Percentiles rank a stretch among this genome's conserved stretches.
phyloP scores from a whole-genome alignment of 2,113 vertebrate genomes.

The Neopipo cinnamomea region DNA sequence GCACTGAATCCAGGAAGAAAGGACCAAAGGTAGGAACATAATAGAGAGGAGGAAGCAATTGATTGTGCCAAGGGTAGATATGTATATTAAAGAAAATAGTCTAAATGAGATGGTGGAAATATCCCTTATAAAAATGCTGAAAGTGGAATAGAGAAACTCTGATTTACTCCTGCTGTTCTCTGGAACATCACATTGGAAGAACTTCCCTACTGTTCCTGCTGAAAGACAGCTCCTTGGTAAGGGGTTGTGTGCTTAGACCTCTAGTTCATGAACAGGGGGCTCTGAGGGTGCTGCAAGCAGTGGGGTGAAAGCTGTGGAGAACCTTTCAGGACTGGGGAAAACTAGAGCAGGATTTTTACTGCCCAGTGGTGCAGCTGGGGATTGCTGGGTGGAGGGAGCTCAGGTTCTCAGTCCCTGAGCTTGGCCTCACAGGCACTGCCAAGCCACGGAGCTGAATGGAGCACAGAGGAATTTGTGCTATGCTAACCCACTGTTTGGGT shows the following conservation, averaged over 20 bases:
- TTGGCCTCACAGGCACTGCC: not conserved
- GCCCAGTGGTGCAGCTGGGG: not conserved
- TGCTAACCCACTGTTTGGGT: slow-evolving; percentile 41
- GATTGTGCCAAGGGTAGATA: not conserved
- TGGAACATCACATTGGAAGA: not conserved
- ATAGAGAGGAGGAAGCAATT: not conserved
- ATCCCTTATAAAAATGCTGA: not conserved
- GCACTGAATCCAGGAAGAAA: not conserved
- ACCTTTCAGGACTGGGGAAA: not conserved
- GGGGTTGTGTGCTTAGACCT: not conserved
- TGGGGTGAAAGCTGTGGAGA: not conserved
- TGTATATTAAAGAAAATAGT: not conserved
- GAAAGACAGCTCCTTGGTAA: not conserved
- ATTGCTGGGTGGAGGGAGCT: not conserved
- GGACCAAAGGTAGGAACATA: not conserved
- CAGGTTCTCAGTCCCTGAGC: not conserved
- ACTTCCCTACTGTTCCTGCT: not conserved
- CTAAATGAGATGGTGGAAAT: not conserved
- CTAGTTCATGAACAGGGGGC: not conserved
- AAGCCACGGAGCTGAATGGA: not conserved
- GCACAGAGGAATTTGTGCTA: slow-evolving; percentile 42
- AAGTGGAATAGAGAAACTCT: not conserved
- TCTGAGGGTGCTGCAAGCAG: not conserved
- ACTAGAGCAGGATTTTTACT: not conserved
- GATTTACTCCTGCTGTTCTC: not conserved